Conservation (phyloP, 2,888 invertebrate species). For the Cataglyphis livida region DNA sequence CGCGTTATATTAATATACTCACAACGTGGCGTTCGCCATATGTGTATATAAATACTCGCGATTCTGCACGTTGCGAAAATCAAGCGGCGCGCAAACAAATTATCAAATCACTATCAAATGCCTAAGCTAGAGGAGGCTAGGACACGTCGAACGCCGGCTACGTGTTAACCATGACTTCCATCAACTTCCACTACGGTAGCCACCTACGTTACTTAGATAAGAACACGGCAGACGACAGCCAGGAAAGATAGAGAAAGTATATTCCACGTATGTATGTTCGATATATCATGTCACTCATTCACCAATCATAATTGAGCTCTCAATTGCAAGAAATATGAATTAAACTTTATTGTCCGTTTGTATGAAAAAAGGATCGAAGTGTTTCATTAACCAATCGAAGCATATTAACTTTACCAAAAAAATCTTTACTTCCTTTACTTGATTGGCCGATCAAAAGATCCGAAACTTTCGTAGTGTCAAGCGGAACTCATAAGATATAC, state of each 20-base stretch:
- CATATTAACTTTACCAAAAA: no score
- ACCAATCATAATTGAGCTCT: not conserved
- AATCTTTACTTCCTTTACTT: no score
- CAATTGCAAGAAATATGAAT: no score
- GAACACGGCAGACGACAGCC: constrained; percentile 38
- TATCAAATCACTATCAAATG: constrained; percentile 59
- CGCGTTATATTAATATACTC: constrained; percentile 44
- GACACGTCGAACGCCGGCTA: constrained; percentile 80
- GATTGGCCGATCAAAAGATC: no score
- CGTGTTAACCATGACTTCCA: constrained; percentile 75
- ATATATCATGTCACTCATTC: constrained; percentile 25
- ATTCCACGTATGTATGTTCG: constrained; percentile 39
- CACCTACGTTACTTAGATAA: constrained; percentile 46
- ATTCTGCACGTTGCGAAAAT: constrained; percentile 68
- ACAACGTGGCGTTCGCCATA: constrained; percentile 65
- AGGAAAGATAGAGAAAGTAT: not conserved
- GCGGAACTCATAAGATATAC: no score
- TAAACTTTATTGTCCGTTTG: no score
- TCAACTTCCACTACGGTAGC: constrained; percentile 34
- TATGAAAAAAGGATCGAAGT: no score
- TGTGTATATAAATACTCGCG: constrained; percentile 62
- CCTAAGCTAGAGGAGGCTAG: constrained; percentile 72
- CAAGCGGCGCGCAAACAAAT: constrained; percentile 66
- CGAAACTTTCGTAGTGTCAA: no score
- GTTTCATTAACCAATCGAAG: no score